Evolutionary conservation across 2,113 vertebrate genomes (phyloP).

Genomic region (Chaetorhynchus papuensis): DNA sequence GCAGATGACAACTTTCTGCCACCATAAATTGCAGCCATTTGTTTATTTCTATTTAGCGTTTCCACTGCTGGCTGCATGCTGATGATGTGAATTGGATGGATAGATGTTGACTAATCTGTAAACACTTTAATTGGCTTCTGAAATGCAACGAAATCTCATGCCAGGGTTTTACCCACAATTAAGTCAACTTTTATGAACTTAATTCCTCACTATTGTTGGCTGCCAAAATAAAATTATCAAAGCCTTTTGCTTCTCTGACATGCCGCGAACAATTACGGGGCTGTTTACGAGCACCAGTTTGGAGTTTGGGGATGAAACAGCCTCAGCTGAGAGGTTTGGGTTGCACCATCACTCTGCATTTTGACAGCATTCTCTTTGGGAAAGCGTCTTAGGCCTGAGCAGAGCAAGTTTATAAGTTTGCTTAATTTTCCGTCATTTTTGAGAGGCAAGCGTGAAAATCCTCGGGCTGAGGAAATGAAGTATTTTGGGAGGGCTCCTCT

Average conservation of each 20-base stretch:
- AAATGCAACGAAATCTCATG: not conserved
- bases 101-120: slow-evolving; percentile 50
- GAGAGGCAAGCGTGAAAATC: not conserved
- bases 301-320: not conserved
- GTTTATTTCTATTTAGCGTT: slow-evolving; percentile 33
- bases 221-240: slow-evolving; percentile 34
- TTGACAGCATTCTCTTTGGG: not conserved
- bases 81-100: not conserved
- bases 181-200: slow-evolving; percentile 52
- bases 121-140: slow-evolving; percentile 50
- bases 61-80: not conserved
- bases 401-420: not conserved
- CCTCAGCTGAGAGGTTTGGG: not conserved
- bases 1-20: not conserved
- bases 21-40: slow-evolving; percentile 9
- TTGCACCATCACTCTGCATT: not conserved
- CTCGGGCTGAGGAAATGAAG: not conserved
- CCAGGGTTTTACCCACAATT: slow-evolving; percentile 36
- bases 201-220: slow-evolving; percentile 22
- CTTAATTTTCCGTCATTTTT: not conserved
- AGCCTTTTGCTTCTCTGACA: not conserved
- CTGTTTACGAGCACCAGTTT: not conserved
- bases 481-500: not conserved
- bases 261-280: not conserved
- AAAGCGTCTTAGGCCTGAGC: not conserved